These are phyloP conservation scores for Drosophila anomalipes DNA, from an alignment of 2,888 invertebrate species.

Conservation along the genomic window DNA sequence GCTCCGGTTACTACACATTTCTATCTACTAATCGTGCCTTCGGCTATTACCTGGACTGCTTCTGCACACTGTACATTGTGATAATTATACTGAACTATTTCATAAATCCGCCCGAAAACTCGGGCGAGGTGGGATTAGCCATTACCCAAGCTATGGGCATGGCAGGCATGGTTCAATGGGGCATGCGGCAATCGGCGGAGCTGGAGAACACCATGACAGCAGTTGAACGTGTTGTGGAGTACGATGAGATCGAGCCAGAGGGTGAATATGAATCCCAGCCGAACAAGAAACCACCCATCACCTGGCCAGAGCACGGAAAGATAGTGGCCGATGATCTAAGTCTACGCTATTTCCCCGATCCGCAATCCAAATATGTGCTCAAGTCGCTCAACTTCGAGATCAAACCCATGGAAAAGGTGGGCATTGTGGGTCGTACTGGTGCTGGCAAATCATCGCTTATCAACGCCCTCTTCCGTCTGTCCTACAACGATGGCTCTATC, in stretches of 20 bases:
- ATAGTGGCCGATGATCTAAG: constrained; percentile 89
- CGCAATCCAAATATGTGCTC: constrained; percentile 90
- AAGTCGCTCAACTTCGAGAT: constrained; percentile 89
- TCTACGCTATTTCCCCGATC: constrained; percentile 89
- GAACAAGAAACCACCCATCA: constrained; percentile 87
- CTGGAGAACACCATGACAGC: constrained; percentile 95
- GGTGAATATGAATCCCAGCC: constrained; percentile 88
- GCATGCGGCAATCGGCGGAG: constrained; percentile 96
- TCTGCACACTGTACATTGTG: constrained; percentile 94
- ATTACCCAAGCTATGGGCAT: constrained; percentile 92
- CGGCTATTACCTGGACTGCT: constrained; percentile 95
- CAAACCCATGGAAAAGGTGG: constrained; percentile 88
- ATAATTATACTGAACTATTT: constrained; percentile 94
- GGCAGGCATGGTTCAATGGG: constrained; percentile 91
- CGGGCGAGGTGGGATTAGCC: constrained; percentile 91
- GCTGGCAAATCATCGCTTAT: constrained; percentile 91
- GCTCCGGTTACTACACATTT: constrained; percentile 96
- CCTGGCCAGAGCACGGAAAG: constrained; percentile 91
- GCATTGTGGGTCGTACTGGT: constrained; percentile 90
- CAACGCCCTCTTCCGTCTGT: constrained; percentile 91
- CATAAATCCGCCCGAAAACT: constrained; percentile 88
- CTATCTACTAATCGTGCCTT: constrained; percentile 96
- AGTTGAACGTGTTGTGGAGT: constrained; percentile 92
- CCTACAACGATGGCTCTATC: constrained; percentile 91
- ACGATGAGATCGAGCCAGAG: constrained; percentile 86